Conservation (phyloP, 2,888 invertebrate genomes). For the Trachelus stipa region DNA sequence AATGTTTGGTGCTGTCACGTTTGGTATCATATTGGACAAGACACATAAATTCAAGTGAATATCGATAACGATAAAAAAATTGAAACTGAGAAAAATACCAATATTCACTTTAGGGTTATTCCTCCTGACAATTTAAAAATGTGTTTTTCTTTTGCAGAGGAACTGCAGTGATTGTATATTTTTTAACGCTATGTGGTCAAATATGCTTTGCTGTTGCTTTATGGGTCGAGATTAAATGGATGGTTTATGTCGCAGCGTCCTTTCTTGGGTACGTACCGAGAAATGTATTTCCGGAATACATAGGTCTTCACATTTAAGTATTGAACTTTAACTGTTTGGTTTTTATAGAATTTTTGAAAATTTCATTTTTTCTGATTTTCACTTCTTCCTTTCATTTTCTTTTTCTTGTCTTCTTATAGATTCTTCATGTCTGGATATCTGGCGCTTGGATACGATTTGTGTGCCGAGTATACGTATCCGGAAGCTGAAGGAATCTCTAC, state of each 20-base stretch:
- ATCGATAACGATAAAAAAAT: background rate
- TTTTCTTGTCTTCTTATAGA: constrained; percentile 61
- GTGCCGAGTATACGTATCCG: constrained; percentile 80
- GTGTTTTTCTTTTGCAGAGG: constrained; percentile 64
- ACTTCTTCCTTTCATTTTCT: constrained; percentile 13
- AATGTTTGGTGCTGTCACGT: constrained; percentile 73
- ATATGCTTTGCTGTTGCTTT: constrained; percentile 50
- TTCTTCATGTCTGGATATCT: constrained; percentile 82
- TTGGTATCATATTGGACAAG: constrained; percentile 74
- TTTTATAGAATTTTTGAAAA: background rate
- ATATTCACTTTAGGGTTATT: background rate
- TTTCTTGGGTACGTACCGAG: constrained; percentile 50
- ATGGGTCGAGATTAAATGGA: constrained; percentile 48
- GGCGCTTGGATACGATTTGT: constrained; percentile 80
- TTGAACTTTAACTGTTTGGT: background rate
- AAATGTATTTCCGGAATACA: background rate
- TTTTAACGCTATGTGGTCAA: constrained; percentile 53
- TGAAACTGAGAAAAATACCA: background rate
- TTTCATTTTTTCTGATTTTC: constrained; percentile 18
- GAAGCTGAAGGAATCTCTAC: constrained; percentile 78
- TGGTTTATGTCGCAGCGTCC: constrained; percentile 49
- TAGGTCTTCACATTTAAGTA: background rate
- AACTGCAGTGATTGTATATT: constrained; percentile 67
- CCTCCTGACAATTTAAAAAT: background rate
- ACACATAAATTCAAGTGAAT: constrained; percentile 75